Evolutionary conservation across 2,888 invertebrate species (phyloP).

Genomic region (Sympetrum striolatum): DNA sequence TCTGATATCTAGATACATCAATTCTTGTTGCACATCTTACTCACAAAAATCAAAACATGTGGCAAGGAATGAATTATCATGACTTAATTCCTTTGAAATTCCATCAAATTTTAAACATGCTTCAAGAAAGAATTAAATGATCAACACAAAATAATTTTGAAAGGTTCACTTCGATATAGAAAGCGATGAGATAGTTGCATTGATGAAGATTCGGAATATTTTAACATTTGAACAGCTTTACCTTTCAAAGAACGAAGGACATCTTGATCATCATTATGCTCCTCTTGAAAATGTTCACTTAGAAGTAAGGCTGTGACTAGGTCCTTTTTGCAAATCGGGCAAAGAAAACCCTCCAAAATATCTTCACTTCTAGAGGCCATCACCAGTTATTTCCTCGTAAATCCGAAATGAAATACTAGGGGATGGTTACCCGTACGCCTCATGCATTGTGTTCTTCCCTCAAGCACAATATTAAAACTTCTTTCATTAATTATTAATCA

Average conservation of each 20-base stretch:
- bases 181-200: too few species aligned
- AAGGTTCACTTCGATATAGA: too few species aligned
- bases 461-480: neutral
- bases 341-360: conserved; percentile 91
- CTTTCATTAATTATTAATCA: too few species aligned
- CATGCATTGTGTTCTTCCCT: neutral
- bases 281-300: conserved; percentile 86
- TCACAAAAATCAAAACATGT: too few species aligned
- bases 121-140: neutral
- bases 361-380: conserved; percentile 60
- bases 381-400: neutral
- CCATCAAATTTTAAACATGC: too few species aligned
- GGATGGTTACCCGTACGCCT: neutral
- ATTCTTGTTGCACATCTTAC: too few species aligned
- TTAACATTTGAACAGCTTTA: neutral
- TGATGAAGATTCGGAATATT: too few species aligned
- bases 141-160: conserved; percentile 40
- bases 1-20: too few species aligned
- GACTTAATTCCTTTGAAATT: too few species aligned
- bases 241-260: conserved; percentile 72
- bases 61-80: too few species aligned
- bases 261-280: conserved; percentile 87
- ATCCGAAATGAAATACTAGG: neutral
- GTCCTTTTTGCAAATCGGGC: conserved; percentile 93
- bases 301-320: conserved; percentile 83